Conservation (phyloP, 2,113 vertebrate species). For the Corvus hawaiiensis region DNA sequence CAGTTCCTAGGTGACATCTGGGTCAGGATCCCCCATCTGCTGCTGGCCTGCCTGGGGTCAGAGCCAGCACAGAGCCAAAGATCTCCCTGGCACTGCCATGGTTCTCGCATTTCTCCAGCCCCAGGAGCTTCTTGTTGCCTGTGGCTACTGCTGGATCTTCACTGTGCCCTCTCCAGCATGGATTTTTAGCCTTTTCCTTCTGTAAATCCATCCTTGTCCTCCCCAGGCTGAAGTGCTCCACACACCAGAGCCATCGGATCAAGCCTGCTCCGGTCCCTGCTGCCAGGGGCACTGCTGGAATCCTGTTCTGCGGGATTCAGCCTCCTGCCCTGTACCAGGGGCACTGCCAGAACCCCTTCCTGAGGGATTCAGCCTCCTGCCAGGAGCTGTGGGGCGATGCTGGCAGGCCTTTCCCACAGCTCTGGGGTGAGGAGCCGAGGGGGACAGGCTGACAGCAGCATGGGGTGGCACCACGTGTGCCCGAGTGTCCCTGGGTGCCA, state of each 20-base stretch:
- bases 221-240: background rate
- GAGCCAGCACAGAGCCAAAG: background rate
- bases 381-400: background rate
- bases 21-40: background rate
- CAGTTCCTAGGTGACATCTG: rapidly evolving
- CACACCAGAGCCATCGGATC: background rate
- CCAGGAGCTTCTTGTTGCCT: background rate
- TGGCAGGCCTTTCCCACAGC: background rate
- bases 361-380: background rate
- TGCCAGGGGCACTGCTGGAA: background rate
- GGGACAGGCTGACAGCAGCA: rapidly evolving
- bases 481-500: rapidly evolving
- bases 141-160: background rate
- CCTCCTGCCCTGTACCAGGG: rapidly evolving
- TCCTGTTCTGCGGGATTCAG: rapidly evolving
- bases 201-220: background rate
- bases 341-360: background rate
- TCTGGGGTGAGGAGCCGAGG: rapidly evolving
- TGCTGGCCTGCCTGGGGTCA: background rate
- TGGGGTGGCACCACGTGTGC: rapidly evolving
- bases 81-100: background rate
- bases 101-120: rapidly evolving
- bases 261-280: background rate
- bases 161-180: background rate
- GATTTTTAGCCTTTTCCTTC: background rate